Base-by-base conservation (phyloP, 2,888 invertebrate genomes). In the Acanthosepion esculentum region DNA sequence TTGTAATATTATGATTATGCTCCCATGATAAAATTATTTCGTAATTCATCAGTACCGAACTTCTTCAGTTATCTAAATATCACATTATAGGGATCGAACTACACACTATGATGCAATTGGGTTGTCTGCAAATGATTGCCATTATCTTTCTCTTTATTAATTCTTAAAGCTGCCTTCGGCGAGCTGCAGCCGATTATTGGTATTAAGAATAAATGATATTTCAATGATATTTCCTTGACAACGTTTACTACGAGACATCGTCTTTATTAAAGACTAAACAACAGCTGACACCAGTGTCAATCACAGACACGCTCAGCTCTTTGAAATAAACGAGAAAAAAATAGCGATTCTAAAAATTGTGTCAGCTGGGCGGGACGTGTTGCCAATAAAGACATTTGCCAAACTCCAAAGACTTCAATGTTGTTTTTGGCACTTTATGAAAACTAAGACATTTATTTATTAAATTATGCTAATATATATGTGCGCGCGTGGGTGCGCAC, bases 261-360 rank as follows among this genome's bases (percentile, higher is more conserved):
- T 78, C 78, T 78, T 78, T 78, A 78, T 78, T 78, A 78, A 78
- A 78, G 12, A 78, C n/a, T n/a, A 33, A 78, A 78, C 78, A 78
- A 78, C 78, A 78, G 78, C 78, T 78, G 78, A 78, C 78, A 78
- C 78, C 78, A 78, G 33, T 78, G 78, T 78, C 78, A 78, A 78
- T 78, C 78, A 78, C n/a, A 78, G 78, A 78, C 5, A 78, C 78
- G 18, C 78, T 18, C 78, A 33, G 10, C 33, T 78, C 78, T 15
- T 78, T 78, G n/a, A 78, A 78, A 33, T 0, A 10, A 78, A 33
- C 12, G n/a, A 78, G 15, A 33, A 33, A 78, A 78, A 33, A 78
- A 78, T 78, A 33, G 78, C 15, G 78, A 33, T 78, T 78, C 12
- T n/a, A n/a, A 78, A 78, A 78, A 12, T 10, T 78, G 78, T 78